Base-by-base conservation (phyloP, 2,113 vertebrate genomes). In the Murina feae region DNA sequence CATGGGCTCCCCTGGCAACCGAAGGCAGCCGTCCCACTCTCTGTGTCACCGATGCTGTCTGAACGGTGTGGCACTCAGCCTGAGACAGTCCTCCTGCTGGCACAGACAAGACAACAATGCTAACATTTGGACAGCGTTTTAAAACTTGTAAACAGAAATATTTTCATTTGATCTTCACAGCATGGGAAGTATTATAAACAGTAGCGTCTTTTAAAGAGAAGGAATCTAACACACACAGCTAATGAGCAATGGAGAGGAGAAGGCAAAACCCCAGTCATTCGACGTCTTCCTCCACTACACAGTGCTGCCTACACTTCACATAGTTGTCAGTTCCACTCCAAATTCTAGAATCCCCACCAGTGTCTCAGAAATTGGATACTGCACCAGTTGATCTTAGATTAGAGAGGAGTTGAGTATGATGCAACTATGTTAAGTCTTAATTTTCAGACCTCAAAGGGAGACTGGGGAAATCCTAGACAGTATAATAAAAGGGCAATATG, bases 101-200 rank as follows among this genome's bases (percentile, higher is more conserved):
- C 95, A 82, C n/a, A 72, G 66, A 68, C 53, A n/a, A 81, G 78
- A 86, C 28, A 84, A 85, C 93, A 90, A 96, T 90, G 90, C 32
- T 58, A 95, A 93, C 93, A 96, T 95, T 85, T 96, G 93, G 78
- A 53, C 79, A 65, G 60, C 89, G 82, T 96, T 96, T 96, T 91
- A 89, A 94, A 94, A 94, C 91, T 88, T 78, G 76, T 85, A 87
- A 92, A 92, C 78, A 95, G 93, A 96, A 96, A 95, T 95, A 90
- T 96, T 97, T 97, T 78, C 85, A 88, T 88, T 95, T 81, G 72
- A 85, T 88, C 74, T 23, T 92, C 86, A 90, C 49, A 88, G 86
- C 78, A 86, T 88, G 95, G 72, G 89, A 63, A 74, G 55, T 78
- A n/a, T 20, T 79, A 28, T 12, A 65, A 93, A 89, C 39, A 51